Evolutionary conservation across 2,797 vertebrate genomes (phyloP).

Genomic region (Clarias laeviceps): DNA sequence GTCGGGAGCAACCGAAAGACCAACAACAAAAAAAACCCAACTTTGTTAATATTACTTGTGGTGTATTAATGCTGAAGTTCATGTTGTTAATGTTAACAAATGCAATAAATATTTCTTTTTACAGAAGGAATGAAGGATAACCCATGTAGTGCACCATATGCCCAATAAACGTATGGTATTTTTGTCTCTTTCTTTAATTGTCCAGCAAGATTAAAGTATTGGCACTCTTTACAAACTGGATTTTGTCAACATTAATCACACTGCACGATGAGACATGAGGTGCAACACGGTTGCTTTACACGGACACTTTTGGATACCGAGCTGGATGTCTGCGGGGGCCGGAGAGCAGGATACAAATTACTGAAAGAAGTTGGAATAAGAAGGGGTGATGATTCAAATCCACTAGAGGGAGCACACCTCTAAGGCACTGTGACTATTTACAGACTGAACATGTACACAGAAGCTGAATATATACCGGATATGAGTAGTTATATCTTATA

Average conservation of each 20-base stretch:
- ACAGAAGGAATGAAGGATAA: neutral
- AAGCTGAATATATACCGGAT: neutral
- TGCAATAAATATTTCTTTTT: neutral
- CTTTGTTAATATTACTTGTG: neutral
- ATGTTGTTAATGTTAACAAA: neutral
- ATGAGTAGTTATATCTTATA: neutral
- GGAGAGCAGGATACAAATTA: conserved; percentile 24
- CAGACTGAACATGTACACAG: neutral
- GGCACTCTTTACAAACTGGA: neutral
- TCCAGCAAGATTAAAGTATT: neutral
- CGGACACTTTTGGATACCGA: neutral
- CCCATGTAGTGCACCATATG: neutral
- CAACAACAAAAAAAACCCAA: too few relatives aligned
- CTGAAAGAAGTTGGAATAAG: neutral
- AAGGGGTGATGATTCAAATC: conserved; percentile 41
- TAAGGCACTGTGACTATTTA: conserved; percentile 36
- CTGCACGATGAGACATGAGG: neutral
- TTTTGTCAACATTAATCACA: neutral
- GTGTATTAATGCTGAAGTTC: neutral
- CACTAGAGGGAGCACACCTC: conserved; percentile 73
- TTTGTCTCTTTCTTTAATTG: neutral
- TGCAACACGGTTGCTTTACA: neutral
- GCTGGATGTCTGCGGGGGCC: neutral
- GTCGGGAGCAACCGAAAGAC: too few relatives aligned
- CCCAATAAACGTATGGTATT: neutral